Conservation (phyloP, 1,140 invertebrate genomes). For the Brachionus koreanus region DNA sequence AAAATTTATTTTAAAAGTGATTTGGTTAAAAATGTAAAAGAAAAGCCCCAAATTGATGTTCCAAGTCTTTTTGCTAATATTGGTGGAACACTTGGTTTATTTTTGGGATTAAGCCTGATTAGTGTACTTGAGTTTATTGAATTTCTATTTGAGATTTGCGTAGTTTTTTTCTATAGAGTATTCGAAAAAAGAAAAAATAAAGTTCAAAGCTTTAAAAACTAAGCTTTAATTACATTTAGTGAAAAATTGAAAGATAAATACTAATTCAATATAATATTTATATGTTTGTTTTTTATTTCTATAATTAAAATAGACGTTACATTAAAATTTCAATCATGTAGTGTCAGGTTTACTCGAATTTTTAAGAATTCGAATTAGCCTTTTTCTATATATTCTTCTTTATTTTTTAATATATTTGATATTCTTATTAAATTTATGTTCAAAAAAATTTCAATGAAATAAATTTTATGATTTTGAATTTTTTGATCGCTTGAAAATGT, state of each 20-base stretch:
- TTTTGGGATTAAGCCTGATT: slow-evolving; percentile 22
- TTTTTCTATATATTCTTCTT: no score
- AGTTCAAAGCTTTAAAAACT: neutral
- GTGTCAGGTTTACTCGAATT: no score
- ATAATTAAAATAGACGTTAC: no score
- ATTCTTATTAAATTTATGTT: no score
- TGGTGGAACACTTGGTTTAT: slow-evolving; percentile 21
- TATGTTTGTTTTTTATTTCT: no score
- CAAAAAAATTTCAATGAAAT: no score
- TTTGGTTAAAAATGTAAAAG: neutral
- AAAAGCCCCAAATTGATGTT: neutral
- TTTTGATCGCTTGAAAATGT: no score
- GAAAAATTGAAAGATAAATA: neutral
- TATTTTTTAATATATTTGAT: no score
- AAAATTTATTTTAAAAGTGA: slow-evolving; percentile 23
- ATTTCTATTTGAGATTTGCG: slow-evolving; percentile 10
- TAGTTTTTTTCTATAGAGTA: neutral
- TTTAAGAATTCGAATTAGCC: no score
- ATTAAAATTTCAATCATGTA: no score
- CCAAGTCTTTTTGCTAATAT: slow-evolving; percentile 8
- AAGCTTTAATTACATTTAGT: neutral
- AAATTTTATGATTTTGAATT: no score
- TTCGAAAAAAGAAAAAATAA: neutral
- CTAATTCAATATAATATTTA: neutral
- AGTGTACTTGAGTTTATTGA: slow-evolving; percentile 9